Evolutionary conservation across 2,888 invertebrate species (phyloP), one percentile per base, ranked within the genome.

Genomic region (Morpho deidamia): DNA sequence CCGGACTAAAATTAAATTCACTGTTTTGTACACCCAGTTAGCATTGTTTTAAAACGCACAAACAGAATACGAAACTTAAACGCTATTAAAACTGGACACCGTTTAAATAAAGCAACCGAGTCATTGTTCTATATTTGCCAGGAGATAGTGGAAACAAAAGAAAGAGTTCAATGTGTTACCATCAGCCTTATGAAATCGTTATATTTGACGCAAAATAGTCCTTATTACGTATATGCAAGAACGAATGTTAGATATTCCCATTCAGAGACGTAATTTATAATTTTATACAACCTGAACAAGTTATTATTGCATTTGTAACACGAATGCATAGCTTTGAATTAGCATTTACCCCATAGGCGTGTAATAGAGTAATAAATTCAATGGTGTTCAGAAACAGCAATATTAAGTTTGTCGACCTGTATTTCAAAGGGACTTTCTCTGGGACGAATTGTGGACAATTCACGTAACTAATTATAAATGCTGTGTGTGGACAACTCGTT

Each of bases 381-480:
- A 60, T 62, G 40, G 51, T 49, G 46, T 56, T 44, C 54, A 42
- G 44, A 41, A 49, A 55, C 55, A 10, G 51, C 38, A 66, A 64
- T 65, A 50, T 49, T 63, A 67, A 65, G 65, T 67, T 66, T 63
- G 69, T 65, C 64, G 64, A 67, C 63, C 61, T 61, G 69, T 54
- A 55, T 61, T 55, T 61, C 55, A 61, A 68, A 66, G 66, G 64
- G 62, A 78, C 84, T 85, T 85, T 85, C 85, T 81, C 85, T 74
- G 77, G 67, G 71, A 77, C 83, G 72, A 81, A 85, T 82, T 55
- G 69, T 59, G 62, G 55, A 78, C 74, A 80, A 75, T 69, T 62
- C 68, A 72, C 73, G 77, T 65, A 68, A 74, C 81, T 76, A 84
- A 84, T 85, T 76, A 74, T 72, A 71, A 72, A 80, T 75, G 74